These are phyloP conservation scores for Drosophila micromelanica DNA, from an alignment of 1,140 invertebrate genomes.

Conservation along the genomic window DNA sequence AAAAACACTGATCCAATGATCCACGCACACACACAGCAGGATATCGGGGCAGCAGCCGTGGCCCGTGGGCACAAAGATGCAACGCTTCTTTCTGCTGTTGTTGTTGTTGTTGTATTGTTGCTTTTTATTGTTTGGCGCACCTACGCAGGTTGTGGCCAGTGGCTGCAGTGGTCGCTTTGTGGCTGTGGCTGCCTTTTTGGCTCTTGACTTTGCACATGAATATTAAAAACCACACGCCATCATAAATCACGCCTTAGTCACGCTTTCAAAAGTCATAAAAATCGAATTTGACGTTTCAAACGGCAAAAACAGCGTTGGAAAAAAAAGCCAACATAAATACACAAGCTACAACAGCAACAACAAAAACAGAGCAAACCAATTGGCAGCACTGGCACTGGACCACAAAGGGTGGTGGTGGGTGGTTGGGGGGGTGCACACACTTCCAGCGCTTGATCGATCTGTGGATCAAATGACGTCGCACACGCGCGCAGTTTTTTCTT, in stretches of 20 bases:
- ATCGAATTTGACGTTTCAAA: slow-evolving; percentile 81
- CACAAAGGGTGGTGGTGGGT: not conserved
- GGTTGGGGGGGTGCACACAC: not conserved
- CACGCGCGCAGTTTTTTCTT: slow-evolving; percentile 37
- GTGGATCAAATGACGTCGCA: slow-evolving; percentile 42
- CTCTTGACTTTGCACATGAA: slow-evolving; percentile 76
- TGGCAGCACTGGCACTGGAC: slow-evolving; percentile 21
- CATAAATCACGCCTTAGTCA: slow-evolving; percentile 84
- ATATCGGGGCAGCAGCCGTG: slow-evolving; percentile 52
- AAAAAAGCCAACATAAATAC: slow-evolving; percentile 32
- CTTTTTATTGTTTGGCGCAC: slow-evolving; percentile 81
- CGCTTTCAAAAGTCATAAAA: slow-evolving; percentile 84
- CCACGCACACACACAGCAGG: slow-evolving; percentile 79
- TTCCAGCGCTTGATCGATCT: not conserved
- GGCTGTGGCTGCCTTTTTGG: slow-evolving; percentile 45
- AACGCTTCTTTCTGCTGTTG: slow-evolving; percentile 34
- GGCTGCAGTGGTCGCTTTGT: slow-evolving; percentile 19
- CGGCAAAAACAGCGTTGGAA: slow-evolving; percentile 26
- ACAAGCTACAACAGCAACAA: slow-evolving; percentile 30
- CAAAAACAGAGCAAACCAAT: slow-evolving; percentile 27
- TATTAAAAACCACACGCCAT: slow-evolving; percentile 84
- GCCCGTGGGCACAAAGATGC: slow-evolving; percentile 59
- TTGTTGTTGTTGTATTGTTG: slow-evolving; percentile 4
- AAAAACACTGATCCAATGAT: slow-evolving; percentile 38
- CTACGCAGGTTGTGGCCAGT: slow-evolving; percentile 59